A percentile compares a stretch with the other conserved stretches of the same genome.
These are phyloP conservation scores for Allophyes oxyacanthae DNA, from an alignment of 2,888 invertebrate genomes.

Conservation along the genomic window DNA sequence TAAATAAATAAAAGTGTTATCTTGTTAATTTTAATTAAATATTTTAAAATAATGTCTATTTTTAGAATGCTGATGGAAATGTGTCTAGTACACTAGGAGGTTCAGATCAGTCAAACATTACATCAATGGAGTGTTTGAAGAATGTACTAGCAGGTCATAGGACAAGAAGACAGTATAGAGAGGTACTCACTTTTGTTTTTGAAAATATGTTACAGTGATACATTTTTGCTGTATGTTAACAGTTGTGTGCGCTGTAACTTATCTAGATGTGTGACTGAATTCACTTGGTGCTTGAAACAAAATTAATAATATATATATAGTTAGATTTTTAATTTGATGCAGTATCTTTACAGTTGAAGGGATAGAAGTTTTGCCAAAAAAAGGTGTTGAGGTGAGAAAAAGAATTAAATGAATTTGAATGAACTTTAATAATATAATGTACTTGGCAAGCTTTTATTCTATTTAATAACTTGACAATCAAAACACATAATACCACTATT, in stretches of 20 bases:
- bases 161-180: conserved; percentile 91
- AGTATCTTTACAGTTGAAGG: too few species aligned
- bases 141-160: conserved; percentile 92
- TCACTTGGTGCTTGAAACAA: conserved; percentile 1
- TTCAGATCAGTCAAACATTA: conserved; percentile 74
- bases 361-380: too few species aligned
- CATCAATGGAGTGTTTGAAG: conserved; percentile 91
- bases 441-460: too few species aligned
- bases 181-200: conserved; percentile 80
- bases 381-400: too few species aligned
- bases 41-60: conserved; percentile 13
- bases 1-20: too few species aligned
- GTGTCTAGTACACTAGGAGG: conserved; percentile 80
- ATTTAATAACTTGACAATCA: too few species aligned
- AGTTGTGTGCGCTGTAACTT: conserved; percentile 1
- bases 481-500: too few species aligned
- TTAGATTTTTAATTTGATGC: too few species aligned
- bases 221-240: conserved; percentile 15
- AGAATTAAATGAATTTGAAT: too few species aligned
- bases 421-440: too few species aligned
- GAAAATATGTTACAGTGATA: conserved; percentile 13
- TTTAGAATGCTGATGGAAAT: conserved; percentile 77
- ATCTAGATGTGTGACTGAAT: not conserved
- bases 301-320: not conserved
- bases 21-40: not conserved